Evolutionary conservation across 1,140 invertebrate genomes (phyloP).

Genomic region (Stegodyphus mimosarum): DNA sequence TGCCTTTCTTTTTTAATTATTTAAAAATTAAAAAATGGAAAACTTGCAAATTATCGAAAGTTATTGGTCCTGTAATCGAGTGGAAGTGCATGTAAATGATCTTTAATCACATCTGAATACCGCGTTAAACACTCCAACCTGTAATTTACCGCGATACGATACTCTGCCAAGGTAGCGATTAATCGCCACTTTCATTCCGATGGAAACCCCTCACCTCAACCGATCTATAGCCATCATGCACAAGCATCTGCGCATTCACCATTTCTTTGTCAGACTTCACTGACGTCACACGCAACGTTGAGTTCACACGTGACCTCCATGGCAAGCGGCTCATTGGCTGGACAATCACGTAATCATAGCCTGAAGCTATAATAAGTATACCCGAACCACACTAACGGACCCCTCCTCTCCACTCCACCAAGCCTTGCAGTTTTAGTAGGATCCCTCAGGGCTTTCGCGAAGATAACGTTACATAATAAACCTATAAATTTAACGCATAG

Average conservation of each 20-base stretch:
- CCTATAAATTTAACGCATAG: conserved; percentile 48
- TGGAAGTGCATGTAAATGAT: too few species aligned
- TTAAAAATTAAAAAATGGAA: too few species aligned
- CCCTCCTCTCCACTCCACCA: not conserved
- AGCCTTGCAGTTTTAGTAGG: too few species aligned
- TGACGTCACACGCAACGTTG: conserved; percentile 60
- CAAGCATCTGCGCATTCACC: conserved; percentile 30
- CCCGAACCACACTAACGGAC: conserved; percentile 3
- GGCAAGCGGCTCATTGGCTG: conserved; percentile 42
- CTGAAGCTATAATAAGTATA: conserved; percentile 1
- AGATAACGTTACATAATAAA: conserved; percentile 52
- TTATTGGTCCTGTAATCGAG: too few species aligned
- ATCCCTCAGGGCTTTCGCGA: not conserved
- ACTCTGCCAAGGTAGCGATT: too few species aligned
- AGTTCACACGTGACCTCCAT: conserved; percentile 44
- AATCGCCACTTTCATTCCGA: too few species aligned
- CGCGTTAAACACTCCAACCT: too few species aligned
- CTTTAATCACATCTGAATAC: too few species aligned
- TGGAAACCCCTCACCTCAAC: not conserved
- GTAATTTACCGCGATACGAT: too few species aligned
- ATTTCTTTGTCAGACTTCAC: conserved; percentile 44
- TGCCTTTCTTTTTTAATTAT: too few species aligned
- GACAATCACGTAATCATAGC: conserved; percentile 40
- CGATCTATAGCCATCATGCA: conserved; percentile 9
- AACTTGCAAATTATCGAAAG: too few species aligned